Evolutionary conservation across 2,797 vertebrate genomes (phyloP).

Genomic region (Morelia viridis): DNA sequence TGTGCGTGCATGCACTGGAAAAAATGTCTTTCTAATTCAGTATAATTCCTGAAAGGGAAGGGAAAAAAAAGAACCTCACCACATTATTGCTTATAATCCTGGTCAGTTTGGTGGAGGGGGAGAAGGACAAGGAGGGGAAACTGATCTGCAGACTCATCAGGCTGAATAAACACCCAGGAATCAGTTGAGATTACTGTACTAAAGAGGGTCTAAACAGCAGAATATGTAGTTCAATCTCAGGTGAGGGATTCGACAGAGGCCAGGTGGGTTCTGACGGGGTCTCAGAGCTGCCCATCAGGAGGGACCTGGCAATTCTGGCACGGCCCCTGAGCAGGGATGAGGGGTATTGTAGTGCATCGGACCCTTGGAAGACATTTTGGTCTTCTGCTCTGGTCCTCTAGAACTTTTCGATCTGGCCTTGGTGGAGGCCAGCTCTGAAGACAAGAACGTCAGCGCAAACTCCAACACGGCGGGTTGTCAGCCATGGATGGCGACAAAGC

Average conservation of each 20-base stretch:
- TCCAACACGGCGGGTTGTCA: no score
- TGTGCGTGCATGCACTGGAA: neutral
- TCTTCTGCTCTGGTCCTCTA: no score
- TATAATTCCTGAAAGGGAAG: neutral
- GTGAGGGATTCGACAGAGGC: constrained; percentile 26
- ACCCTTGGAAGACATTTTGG: no score
- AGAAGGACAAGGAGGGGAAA: neutral
- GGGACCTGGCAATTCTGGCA: no score
- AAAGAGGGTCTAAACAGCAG: no score
- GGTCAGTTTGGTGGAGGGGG: neutral
- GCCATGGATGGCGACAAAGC: no score
- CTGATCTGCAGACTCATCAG: neutral
- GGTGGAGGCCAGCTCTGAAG: no score
- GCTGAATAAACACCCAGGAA: neutral
- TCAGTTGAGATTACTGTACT: neutral
- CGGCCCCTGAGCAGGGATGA: no score
- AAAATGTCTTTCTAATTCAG: neutral
- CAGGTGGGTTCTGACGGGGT: constrained; percentile 2
- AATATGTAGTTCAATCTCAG: no score
- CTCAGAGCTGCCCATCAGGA: neutral
- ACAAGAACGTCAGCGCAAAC: no score
- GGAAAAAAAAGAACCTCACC: neutral
- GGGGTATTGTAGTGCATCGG: no score
- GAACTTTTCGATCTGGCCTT: no score
- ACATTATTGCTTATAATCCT: neutral